A percentile compares a stretch with the other conserved stretches of the same genome.
phyloP scores from a whole-genome alignment of 2,888 invertebrate genomes.

The Quadroppia sp. region DNA sequence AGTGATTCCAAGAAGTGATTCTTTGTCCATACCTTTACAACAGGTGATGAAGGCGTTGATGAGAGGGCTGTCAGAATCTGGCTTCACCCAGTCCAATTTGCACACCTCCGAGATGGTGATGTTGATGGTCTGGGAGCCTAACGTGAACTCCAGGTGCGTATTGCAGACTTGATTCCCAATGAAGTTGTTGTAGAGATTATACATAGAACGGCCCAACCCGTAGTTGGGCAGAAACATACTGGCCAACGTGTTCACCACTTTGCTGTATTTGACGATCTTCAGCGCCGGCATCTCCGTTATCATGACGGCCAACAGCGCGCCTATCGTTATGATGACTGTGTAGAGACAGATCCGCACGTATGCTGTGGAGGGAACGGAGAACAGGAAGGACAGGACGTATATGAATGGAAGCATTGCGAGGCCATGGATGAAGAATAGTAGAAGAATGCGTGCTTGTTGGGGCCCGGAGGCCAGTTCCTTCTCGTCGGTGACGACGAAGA shows the following conservation, averaged over 20 bases:
- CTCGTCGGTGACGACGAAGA: neutral
- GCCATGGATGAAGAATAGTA: constrained; percentile 44
- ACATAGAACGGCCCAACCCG: constrained; percentile 57
- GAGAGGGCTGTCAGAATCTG: too few relatives aligned
- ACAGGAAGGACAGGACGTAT: constrained; percentile 46
- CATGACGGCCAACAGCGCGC: constrained; percentile 60
- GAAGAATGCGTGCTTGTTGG: constrained; percentile 38
- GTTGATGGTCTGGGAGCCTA: neutral
- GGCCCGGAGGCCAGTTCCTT: neutral
- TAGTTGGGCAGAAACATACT: constrained; percentile 66
- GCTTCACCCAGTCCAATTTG: too few relatives aligned
- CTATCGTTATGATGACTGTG: constrained; percentile 58
- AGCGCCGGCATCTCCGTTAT: constrained; percentile 63
- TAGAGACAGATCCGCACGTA: constrained; percentile 54
- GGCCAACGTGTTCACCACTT: constrained; percentile 63
- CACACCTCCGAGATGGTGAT: neutral
- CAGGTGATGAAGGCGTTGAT: constrained; percentile 44
- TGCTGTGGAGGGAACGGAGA: constrained; percentile 45
- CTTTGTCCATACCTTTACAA: constrained; percentile 46
- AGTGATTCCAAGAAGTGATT: too few relatives aligned
- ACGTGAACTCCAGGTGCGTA: constrained; percentile 53
- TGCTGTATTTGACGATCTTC: constrained; percentile 60
- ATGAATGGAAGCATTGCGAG: constrained; percentile 47
- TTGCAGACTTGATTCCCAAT: constrained; percentile 52
- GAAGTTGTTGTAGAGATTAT: constrained; percentile 55